Conservation (phyloP, 2,888 invertebrate genomes). For the Drosophila barbarae region DNA sequence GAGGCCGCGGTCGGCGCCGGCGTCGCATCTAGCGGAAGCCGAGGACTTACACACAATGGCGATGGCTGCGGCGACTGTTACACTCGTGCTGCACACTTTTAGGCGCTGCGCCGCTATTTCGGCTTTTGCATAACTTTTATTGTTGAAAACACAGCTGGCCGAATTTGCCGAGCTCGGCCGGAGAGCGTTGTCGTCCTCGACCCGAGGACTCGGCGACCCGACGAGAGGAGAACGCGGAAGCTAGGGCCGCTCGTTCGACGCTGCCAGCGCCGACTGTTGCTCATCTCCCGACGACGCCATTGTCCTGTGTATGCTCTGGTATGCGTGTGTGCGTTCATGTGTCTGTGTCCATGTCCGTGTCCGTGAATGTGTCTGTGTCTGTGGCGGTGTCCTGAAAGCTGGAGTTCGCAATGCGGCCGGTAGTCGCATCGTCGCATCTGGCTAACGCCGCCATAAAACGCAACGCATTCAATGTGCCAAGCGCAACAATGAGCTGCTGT, state of each 20-base stretch:
- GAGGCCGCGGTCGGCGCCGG: constrained; percentile 15
- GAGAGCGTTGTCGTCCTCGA: constrained; percentile 45
- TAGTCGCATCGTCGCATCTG: constrained; percentile 74
- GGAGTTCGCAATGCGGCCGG: constrained; percentile 69
- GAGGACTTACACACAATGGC: constrained; percentile 34
- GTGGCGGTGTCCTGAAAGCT: constrained; percentile 48
- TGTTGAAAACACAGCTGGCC: constrained; percentile 51
- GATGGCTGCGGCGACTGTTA: constrained; percentile 19
- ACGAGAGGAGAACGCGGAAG: constrained; percentile 60
- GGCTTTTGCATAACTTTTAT: constrained; percentile 72
- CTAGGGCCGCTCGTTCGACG: constrained; percentile 39
- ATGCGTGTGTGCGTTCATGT: constrained; percentile 18
- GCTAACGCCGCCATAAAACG: constrained; percentile 73
- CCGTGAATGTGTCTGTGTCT: constrained; percentile 19
- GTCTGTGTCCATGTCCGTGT: constrained; percentile 19
- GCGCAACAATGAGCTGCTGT: constrained; percentile 72
- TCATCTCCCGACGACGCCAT: constrained; percentile 59
- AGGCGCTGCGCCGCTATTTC: constrained; percentile 58
- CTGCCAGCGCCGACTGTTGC: constrained; percentile 64
- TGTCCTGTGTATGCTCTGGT: constrained; percentile 24
- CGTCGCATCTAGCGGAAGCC: constrained; percentile 12
- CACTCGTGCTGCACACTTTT: constrained; percentile 59
- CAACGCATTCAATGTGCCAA: constrained; percentile 76
- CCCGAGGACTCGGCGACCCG: constrained; percentile 1
- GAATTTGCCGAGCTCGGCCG: constrained; percentile 34